phyloP scores from a whole-genome alignment of 2,113 vertebrate species.

The Papio anubis region DNA sequence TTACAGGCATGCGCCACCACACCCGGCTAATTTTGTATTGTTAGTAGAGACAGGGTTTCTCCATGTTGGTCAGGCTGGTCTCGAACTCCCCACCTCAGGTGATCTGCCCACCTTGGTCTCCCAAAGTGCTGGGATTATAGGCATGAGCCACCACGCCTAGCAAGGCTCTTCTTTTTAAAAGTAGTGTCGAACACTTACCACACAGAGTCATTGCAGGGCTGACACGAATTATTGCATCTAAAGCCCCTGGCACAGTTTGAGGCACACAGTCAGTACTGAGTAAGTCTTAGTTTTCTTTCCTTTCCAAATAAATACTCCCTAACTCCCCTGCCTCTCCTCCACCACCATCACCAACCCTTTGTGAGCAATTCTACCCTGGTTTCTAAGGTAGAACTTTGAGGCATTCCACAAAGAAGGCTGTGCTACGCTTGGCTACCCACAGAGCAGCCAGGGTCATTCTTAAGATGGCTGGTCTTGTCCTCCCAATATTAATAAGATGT shows the following conservation, averaged over 20 bases:
- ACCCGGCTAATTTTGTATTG: too few species aligned
- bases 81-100: too few species aligned
- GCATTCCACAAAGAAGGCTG: background rate
- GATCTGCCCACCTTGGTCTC: too few species aligned
- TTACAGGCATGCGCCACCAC: too few species aligned
- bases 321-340: fast-evolving
- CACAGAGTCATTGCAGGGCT: background rate
- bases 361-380: background rate
- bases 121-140: too few species aligned
- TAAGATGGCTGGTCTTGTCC: background rate
- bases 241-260: background rate
- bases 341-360: background rate
- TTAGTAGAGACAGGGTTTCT: too few species aligned
- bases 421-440: background rate
- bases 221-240: background rate
- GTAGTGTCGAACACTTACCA: background rate
- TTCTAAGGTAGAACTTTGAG: background rate
- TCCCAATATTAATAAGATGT: background rate
- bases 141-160: too few species aligned
- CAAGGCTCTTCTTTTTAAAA: background rate
- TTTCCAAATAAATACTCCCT: background rate
- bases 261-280: background rate
- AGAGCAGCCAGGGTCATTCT: background rate
- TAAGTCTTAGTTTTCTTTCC: background rate
- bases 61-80: too few species aligned